Conservation (phyloP, 2,888 invertebrate genomes). For the Steinernema carpocapsae region DNA sequence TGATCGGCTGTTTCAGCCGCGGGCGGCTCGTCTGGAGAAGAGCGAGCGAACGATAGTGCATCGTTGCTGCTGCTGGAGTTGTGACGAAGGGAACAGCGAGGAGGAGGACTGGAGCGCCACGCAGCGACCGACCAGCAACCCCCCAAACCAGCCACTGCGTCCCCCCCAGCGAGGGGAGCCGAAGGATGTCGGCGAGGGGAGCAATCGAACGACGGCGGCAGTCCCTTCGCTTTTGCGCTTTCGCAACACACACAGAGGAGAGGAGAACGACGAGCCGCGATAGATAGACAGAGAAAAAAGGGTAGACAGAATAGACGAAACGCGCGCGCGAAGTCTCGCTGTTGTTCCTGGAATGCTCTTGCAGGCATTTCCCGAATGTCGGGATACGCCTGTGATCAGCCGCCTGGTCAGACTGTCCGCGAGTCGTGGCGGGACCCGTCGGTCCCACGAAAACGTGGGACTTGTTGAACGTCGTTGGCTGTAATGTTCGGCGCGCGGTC, state of each 20-base stretch:
- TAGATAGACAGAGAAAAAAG: conserved; percentile 30
- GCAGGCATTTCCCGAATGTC: background rate
- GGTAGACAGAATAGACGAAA: conserved; percentile 1
- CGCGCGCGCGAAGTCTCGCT: conserved; percentile 32
- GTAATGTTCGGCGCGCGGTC: conserved; percentile 31
- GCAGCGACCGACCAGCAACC: conserved; percentile 2
- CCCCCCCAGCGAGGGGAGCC: background rate
- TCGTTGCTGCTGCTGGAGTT: conserved; percentile 10
- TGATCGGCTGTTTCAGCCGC: conserved; percentile 25
- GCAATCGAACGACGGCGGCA: conserved; percentile 32
- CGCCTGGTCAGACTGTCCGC: background rate
- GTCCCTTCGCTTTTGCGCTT: conserved; percentile 30
- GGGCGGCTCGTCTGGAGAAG: conserved; percentile 25
- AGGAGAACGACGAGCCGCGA: background rate
- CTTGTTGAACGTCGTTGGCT: background rate
- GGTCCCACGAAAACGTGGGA: background rate
- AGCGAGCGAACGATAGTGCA: conserved; percentile 17
- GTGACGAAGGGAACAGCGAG: conserved; percentile 31
- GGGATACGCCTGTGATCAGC: background rate
- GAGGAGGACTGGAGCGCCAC: conserved; percentile 2
- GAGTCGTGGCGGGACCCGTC: conserved; percentile 5
- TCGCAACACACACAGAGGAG: conserved; percentile 30
- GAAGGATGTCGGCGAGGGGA: background rate
- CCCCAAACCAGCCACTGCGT: conserved; percentile 27
- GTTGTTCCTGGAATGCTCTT: conserved; percentile 31